phyloP scores from a whole-genome alignment of 2,888 invertebrate genomes.

The Conus canariensis region DNA sequence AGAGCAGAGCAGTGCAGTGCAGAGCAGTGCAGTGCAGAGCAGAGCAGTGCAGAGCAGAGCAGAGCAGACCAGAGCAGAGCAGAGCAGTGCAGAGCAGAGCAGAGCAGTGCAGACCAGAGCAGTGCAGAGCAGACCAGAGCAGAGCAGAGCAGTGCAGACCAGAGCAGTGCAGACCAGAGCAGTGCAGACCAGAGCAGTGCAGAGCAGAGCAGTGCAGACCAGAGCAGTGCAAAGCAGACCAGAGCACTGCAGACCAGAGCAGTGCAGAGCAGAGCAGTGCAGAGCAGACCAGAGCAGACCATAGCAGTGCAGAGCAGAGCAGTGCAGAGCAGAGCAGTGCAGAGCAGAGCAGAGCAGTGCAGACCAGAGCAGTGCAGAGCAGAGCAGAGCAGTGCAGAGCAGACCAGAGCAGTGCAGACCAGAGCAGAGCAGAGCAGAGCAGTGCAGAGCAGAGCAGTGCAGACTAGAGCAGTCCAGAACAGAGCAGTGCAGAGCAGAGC shows the following conservation, averaged over 20 bases:
- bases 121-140: constrained; percentile 13
- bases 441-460: not conserved
- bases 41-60: not conserved
- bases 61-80: not conserved
- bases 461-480: not conserved
- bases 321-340: not conserved
- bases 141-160: not conserved
- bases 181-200: not conserved
- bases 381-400: not conserved
- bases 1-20: not conserved
- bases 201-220: not conserved
- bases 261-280: not conserved
- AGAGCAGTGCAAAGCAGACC: not conserved
- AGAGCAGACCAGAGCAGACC: not conserved
- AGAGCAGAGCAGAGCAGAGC: not conserved
- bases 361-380: constrained; percentile 1
- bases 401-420: not conserved
- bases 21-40: not conserved
- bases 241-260: not conserved
- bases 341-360: not conserved
- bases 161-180: not conserved
- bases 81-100: not conserved
- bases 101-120: not conserved
- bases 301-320: not conserved
- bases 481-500: not conserved